Conservation (phyloP, 2,888 invertebrate genomes). For the Euspilapteryx auroguttella region DNA sequence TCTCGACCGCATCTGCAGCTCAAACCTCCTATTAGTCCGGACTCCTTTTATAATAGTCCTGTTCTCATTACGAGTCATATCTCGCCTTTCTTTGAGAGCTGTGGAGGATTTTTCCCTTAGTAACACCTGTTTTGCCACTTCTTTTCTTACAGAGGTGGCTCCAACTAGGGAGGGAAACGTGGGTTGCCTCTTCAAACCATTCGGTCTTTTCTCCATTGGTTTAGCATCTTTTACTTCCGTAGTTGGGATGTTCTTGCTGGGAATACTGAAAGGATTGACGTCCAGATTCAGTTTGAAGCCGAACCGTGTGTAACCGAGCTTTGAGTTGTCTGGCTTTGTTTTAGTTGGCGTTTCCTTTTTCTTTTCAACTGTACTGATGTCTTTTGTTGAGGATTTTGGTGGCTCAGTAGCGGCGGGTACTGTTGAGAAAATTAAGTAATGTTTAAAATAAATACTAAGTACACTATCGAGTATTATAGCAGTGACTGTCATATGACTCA, state of each 20-base stretch:
- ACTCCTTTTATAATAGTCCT: slow-evolving; percentile 66
- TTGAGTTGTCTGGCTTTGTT: slow-evolving; percentile 18
- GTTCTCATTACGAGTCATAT: slow-evolving; percentile 26
- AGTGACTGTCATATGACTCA: too few relatives aligned
- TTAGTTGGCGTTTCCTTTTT: not conserved
- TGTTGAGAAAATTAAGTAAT: too few relatives aligned
- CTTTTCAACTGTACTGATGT: too few relatives aligned
- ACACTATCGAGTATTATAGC: too few relatives aligned
- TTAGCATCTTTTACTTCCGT: slow-evolving; percentile 10
- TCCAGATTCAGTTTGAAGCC: slow-evolving; percentile 49
- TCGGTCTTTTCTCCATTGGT: slow-evolving; percentile 13
- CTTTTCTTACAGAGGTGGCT: slow-evolving; percentile 17
- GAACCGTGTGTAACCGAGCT: slow-evolving; percentile 38
- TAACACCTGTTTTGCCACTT: slow-evolving; percentile 25
- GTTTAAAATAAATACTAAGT: too few relatives aligned
- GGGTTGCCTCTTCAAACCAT: slow-evolving; percentile 10
- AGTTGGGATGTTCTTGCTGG: slow-evolving; percentile 13
- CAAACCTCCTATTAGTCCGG: slow-evolving; percentile 71
- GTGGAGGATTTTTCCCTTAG: slow-evolving; percentile 35
- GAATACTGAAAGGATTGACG: slow-evolving; percentile 35
- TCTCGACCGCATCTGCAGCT: slow-evolving; percentile 70
- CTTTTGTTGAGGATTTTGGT: too few relatives aligned
- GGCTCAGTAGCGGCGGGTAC: too few relatives aligned
- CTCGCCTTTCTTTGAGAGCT: slow-evolving; percentile 20
- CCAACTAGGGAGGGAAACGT: slow-evolving; percentile 10